Conservation (phyloP, 2,113 vertebrate genomes). For the Diphyllodes magnificus region DNA sequence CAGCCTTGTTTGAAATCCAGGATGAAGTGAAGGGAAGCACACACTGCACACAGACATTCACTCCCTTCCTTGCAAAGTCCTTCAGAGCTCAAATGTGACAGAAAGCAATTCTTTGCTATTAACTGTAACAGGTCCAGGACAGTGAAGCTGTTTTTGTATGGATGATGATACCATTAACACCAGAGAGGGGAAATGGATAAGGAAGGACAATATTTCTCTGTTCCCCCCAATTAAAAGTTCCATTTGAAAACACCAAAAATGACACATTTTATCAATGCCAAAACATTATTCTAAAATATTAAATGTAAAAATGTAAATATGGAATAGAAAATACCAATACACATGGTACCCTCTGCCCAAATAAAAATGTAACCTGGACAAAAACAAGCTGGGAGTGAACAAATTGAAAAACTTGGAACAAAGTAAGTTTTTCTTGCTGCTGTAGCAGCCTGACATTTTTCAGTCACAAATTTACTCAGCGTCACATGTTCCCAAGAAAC, state of each 20-base stretch:
- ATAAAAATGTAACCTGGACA: not conserved
- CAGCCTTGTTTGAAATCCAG: not conserved
- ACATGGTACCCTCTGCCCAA: not conserved
- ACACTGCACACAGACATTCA: not conserved
- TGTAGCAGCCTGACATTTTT: not conserved
- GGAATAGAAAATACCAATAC: not conserved
- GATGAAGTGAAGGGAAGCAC: not conserved
- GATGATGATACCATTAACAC: not conserved
- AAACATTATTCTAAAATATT: not conserved
- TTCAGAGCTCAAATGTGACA: not conserved
- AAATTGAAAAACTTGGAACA: not conserved
- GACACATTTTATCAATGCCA: not conserved
- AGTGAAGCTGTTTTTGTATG: not conserved
- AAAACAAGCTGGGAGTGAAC: not conserved
- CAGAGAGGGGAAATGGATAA: not conserved
- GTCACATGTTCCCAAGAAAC: constrained; percentile 7
- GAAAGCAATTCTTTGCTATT: not conserved
- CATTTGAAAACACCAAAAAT: not conserved
- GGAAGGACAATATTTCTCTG: not conserved
- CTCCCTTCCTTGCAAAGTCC: not conserved
- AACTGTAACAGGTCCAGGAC: not conserved
- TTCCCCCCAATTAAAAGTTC: not conserved
- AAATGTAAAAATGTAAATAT: not conserved
- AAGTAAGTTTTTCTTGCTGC: not conserved
- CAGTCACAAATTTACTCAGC: not conserved